These are phyloP conservation scores for Drosophila atripex DNA, from an alignment of 2,888 invertebrate species.

Conservation along the genomic window DNA sequence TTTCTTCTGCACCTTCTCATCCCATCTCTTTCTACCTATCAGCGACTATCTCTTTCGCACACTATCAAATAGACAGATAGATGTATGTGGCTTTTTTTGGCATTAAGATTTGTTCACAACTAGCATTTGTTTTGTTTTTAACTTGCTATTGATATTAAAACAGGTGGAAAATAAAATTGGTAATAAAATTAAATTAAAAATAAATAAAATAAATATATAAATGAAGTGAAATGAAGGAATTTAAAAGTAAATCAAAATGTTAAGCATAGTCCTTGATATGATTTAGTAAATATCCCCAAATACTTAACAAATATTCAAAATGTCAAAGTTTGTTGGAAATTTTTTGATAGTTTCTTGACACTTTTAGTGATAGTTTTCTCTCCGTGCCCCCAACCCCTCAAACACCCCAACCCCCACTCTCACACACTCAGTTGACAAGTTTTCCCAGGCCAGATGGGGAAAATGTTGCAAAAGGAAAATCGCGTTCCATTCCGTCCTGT, in stretches of 20 bases:
- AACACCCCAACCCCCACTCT: too few relatives aligned
- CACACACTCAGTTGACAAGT: not conserved
- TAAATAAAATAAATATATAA: not conserved
- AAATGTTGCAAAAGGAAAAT: conserved; percentile 5
- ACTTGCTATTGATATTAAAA: conserved; percentile 18
- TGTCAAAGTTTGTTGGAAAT: not conserved
- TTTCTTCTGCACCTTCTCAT: conserved; percentile 20
- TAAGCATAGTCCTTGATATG: too few relatives aligned
- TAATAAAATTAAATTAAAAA: not conserved
- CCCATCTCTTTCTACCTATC: conserved; percentile 30
- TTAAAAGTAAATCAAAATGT: too few relatives aligned
- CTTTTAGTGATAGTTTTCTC: conserved; percentile 6
- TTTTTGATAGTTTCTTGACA: conserved; percentile 2
- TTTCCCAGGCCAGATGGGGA: not conserved
- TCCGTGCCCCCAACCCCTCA: not conserved
- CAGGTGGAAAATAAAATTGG: not conserved
- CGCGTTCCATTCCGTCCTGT: conserved; percentile 38
- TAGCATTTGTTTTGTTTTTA: conserved; percentile 53
- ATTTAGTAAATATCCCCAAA: too few relatives aligned
- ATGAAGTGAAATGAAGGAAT: too few relatives aligned
- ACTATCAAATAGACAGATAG: not conserved
- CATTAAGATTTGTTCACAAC: conserved; percentile 53
- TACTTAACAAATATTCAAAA: not conserved
- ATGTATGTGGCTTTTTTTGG: conserved; percentile 31
- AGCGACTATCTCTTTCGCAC: conserved; percentile 21